Evolutionary conservation across 2,797 vertebrate genomes (phyloP), one percentile per base, ranked within the genome.

Genomic region (Uromys caudimaculatus): DNA sequence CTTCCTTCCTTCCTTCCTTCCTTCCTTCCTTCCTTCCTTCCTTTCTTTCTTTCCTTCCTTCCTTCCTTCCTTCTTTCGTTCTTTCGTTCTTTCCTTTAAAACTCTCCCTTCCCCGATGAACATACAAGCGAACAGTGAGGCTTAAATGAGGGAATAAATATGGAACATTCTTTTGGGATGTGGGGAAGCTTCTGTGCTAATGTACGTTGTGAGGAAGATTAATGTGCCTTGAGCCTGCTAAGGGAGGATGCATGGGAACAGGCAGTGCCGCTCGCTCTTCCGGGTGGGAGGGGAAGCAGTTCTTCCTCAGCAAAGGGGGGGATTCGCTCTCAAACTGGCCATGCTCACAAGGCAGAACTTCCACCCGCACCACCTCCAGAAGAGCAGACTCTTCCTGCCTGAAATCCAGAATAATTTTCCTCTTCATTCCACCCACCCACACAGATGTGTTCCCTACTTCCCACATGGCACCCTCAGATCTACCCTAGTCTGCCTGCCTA

Each of bases 71-170:
- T 41, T 96, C 21, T 84, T n/a, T n/a, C n/a, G n/a, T n/a, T n/a
- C n/a, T n/a, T n/a, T n/a, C n/a, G n/a, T 41, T 96, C 21, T 84
- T 6, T 58, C 27, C 41, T 56, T 91, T 47, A 77, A 64, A 91
- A 82, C n/a, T 52, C 50, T 17, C 54, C 32, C 52, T 89, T 93
- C 60, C 23, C 54, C 32, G 81, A 83, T 79, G n/a, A 54, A 21
- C 67, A 79, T 29, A n/a, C 35, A 88, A 27, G 47, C 64, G 83
- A 86, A 87, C 11, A 4, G 47, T 5, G 27, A 56, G 41, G 83
- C 71, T 94, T 73, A 91, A 86, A 95, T 24, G 60, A 91, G 73
- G 90, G 90, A 64, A 88, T 2, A 38, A 75, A 95, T 91, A 62
- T 44, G 93, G 38, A 91, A 78, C 0, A 0, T 79, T 91, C 85